phyloP scores from a whole-genome alignment of 2,888 invertebrate species.

The Elgonia sp. region DNA sequence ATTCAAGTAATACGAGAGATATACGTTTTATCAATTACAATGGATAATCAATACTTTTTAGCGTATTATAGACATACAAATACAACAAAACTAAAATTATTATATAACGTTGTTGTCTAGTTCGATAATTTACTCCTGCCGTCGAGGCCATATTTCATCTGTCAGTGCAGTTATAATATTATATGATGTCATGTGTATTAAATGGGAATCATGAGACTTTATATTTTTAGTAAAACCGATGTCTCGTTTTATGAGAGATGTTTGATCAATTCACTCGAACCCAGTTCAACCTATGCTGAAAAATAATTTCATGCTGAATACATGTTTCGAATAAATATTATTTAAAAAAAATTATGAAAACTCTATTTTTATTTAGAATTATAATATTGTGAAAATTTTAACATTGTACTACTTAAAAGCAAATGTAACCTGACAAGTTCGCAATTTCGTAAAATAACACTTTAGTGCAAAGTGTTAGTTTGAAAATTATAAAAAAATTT shows the following conservation, averaged over 20 bases:
- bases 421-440: too few relatives aligned
- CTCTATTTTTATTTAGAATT: too few relatives aligned
- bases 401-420: too few relatives aligned
- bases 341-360: too few relatives aligned
- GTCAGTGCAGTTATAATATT: slow-evolving; percentile 82
- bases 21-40: slow-evolving; percentile 85
- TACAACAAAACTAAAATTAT: slow-evolving; percentile 85
- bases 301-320: slow-evolving; percentile 75
- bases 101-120: slow-evolving; percentile 83
- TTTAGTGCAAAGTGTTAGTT: too few relatives aligned
- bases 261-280: slow-evolving; percentile 84
- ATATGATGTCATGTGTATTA: slow-evolving; percentile 80
- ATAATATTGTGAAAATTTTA: too few relatives aligned
- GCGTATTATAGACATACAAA: slow-evolving; percentile 85
- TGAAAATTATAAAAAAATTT: too few relatives aligned
- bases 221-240: slow-evolving; percentile 79
- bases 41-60: slow-evolving; percentile 83
- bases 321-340: background rate
- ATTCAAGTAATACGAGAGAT: slow-evolving; percentile 85
- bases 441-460: too few relatives aligned
- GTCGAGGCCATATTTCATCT: slow-evolving; percentile 75
- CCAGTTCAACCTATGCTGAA: slow-evolving; percentile 85
- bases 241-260: slow-evolving; percentile 81
- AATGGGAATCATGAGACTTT: slow-evolving; percentile 82
- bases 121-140: slow-evolving; percentile 79